phyloP scores from a whole-genome alignment of 2,888 invertebrate species.

The Aelia acuminata region DNA sequence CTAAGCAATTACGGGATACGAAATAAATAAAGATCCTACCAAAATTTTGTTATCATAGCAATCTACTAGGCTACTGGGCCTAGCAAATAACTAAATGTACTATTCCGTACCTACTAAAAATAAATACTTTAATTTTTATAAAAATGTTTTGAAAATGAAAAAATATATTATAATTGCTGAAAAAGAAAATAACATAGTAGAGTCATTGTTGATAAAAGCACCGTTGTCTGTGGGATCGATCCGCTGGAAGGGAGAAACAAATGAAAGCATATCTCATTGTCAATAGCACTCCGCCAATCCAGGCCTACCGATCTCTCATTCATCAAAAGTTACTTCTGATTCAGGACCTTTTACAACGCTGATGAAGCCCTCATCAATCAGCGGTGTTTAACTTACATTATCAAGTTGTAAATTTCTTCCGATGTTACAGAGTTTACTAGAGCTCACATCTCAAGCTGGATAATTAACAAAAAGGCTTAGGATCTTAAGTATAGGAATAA shows the following conservation, averaged over 20 bases:
- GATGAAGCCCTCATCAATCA: constrained; percentile 29
- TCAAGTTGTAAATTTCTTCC: not conserved
- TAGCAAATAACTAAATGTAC: no score
- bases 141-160: no score
- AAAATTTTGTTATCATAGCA: no score
- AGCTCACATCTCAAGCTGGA: not conserved
- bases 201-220: not conserved
- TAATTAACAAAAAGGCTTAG: not conserved
- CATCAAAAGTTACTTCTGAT: constrained; percentile 5
- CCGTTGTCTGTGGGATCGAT: not conserved
- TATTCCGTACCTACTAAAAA: no score
- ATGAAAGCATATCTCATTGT: constrained; percentile 7
- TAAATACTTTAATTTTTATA: no score
- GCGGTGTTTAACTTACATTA: not conserved
- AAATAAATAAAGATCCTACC: no score
- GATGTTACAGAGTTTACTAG: not conserved
- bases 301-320: not conserved
- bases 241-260: not conserved
- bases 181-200: not conserved
- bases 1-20: no score
- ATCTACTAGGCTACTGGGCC: no score
- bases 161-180: no score
- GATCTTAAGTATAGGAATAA: not conserved
- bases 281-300: not conserved
- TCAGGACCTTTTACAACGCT: not conserved